Evolutionary conservation across 2,888 invertebrate genomes (phyloP).

Genomic region (Hermodice carunculata): DNA sequence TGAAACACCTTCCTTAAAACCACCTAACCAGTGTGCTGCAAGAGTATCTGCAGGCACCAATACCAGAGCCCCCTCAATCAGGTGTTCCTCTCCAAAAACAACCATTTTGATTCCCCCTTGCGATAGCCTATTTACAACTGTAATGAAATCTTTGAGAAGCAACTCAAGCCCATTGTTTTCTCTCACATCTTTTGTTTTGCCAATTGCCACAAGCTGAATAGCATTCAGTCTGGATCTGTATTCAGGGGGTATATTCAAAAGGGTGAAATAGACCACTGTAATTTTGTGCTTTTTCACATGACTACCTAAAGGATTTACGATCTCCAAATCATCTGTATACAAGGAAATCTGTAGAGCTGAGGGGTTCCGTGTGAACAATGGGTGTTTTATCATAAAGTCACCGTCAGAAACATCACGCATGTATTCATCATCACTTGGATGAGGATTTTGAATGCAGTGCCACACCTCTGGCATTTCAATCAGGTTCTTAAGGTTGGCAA

Average conservation of each 20-base stretch:
- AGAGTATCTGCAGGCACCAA: conserved; percentile 24
- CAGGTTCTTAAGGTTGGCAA: neutral
- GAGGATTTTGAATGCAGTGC: neutral
- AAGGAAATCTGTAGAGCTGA: conserved; percentile 8
- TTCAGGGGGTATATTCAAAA: conserved; percentile 26
- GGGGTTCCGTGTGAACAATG: neutral
- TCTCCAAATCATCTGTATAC: conserved; percentile 13
- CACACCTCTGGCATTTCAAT: conserved; percentile 9
- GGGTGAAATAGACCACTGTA: conserved; percentile 23
- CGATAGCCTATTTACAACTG: neutral
- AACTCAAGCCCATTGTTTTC: neutral
- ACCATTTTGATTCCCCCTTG: neutral
- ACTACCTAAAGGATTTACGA: conserved; percentile 8
- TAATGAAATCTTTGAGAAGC: conserved; percentile 1
- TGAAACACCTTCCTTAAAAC: conserved; percentile 29
- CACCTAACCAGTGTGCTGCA: conserved; percentile 26
- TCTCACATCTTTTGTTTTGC: conserved; percentile 13
- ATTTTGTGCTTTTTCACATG: conserved; percentile 27
- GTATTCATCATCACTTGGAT: neutral
- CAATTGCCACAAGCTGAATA: conserved; percentile 25
- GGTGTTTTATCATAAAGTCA: neutral
- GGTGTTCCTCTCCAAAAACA: conserved; percentile 2
- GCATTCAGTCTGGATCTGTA: conserved; percentile 21
- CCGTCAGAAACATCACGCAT: conserved; percentile 16
- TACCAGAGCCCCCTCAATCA: conserved; percentile 21